Evolutionary conservation across 2,888 invertebrate species (phyloP).

Genomic region (Tachystola acroxantha): DNA sequence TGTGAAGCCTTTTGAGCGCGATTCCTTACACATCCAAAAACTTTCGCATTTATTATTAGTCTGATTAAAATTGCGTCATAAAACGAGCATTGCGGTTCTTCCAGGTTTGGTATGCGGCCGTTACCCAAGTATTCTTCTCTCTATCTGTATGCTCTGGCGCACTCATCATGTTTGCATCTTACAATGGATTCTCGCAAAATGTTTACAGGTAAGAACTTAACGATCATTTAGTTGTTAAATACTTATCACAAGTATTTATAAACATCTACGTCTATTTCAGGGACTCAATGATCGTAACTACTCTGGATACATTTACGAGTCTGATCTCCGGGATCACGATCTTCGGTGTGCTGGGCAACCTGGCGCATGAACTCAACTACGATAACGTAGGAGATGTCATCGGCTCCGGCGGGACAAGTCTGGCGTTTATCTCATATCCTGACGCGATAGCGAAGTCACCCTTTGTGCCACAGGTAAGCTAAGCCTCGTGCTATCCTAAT

Average conservation of each 20-base stretch:
- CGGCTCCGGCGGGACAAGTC: conserved; percentile 84
- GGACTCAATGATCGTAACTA: conserved; percentile 88
- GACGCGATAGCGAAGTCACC: conserved; percentile 88
- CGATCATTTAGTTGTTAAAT: no score
- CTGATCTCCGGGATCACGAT: conserved; percentile 89
- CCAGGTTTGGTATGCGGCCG: conserved; percentile 89
- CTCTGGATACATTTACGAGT: conserved; percentile 89
- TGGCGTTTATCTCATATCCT: conserved; percentile 92
- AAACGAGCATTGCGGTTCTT: no score
- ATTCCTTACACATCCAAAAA: no score
- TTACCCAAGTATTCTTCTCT: conserved; percentile 89
- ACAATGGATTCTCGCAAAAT: conserved; percentile 84
- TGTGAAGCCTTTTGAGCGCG: no score
- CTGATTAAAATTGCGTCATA: no score
- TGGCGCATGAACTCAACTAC: conserved; percentile 81
- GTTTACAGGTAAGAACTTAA: conserved; percentile 84
- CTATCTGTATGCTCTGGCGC: conserved; percentile 87
- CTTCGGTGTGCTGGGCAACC: conserved; percentile 88
- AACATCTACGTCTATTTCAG: conserved; percentile 48
- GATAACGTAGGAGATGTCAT: conserved; percentile 82
- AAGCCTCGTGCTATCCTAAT: no score
- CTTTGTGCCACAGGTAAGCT: conserved; percentile 82
- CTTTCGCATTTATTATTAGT: no score
- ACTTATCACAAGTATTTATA: neutral
- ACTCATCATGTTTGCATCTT: conserved; percentile 88